Evolutionary conservation across 2,797 vertebrate species (phyloP), one percentile per base, ranked within the genome.

Genomic region (Artibeus jamaicensis): DNA sequence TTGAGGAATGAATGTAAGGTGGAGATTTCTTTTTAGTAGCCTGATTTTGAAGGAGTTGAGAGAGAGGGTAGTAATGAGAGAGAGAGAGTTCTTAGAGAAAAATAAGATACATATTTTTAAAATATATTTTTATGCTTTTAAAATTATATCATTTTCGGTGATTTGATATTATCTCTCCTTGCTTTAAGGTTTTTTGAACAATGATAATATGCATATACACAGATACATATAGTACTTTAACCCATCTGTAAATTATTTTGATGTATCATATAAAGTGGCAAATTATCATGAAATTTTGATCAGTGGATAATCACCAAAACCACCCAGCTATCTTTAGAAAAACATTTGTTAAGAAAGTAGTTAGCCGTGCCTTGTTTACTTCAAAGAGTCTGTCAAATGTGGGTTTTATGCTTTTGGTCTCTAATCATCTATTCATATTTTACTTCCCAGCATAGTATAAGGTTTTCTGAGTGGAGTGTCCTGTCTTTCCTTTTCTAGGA

Each of bases 401-500:
- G 5, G 42, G 16, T 70, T 70, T 79, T 24, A 62, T 29, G 59
- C 21, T 93, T 92, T 91, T 91, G 42, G 81, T 71, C 21, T 26
- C 32, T 89, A 84, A 37, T 78, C 65, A 85, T 29, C 29, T 39
- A 9, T 93, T 97, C 91, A 18, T 67, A 37, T 42, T n/a, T 22
- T 65, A 32, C 2, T 93, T 21, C 82, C 29, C 89, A 96, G 16
- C 62, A 65, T 68, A 92, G 19, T 32, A 18, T 70, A 29, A 34
- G 24, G 11, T 68, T 62, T 93, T 50, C 34, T 93, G 82, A 93
- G 74, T 7, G 88, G 81, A 92, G 29, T 81, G 0, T 81, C 22
- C 34, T 73, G 57, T 48, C 42, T 92, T 94, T 93, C 93, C 95
- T 94, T 77, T 96, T 98, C 46, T 71, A 99, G 99, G 99, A 99